These are phyloP conservation scores for Amazona vittata DNA, from an alignment of 2,113 vertebrate genomes.

Conservation along the genomic window DNA sequence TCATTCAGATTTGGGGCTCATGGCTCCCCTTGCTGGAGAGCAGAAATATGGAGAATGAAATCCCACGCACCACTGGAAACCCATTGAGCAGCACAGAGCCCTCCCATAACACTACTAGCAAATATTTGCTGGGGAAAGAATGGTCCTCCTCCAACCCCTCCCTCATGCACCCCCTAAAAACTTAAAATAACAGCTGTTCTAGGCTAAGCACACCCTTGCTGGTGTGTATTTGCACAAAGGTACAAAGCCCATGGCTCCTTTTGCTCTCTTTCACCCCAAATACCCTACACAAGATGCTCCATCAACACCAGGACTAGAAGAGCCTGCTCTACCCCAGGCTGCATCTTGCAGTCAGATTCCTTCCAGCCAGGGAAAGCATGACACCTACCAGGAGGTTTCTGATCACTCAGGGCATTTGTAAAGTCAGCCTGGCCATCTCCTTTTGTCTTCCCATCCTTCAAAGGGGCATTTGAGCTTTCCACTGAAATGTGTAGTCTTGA, in stretches of 20 bases:
- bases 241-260: not conserved
- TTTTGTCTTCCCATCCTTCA: not conserved
- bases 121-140: not conserved
- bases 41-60: fast-evolving
- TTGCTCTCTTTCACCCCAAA: not conserved
- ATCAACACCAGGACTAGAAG: not conserved
- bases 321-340: not conserved
- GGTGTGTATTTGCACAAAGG: not conserved
- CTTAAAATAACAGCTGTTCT: not conserved
- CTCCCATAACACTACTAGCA: fast-evolving
- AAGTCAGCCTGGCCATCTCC: not conserved
- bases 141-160: fast-evolving
- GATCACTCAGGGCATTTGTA: not conserved
- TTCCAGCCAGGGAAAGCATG: fast-evolving
- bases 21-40: not conserved
- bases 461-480: not conserved
- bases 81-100: not conserved
- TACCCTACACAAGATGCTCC: not conserved
- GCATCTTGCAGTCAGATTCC: not conserved
- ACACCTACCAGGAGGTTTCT: not conserved
- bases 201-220: not conserved
- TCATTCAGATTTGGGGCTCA: not conserved
- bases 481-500: not conserved
- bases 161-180: not conserved
- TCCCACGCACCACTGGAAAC: not conserved